Evolutionary conservation across 2,113 vertebrate species (phyloP).

Genomic region (Osmerus mordax): DNA sequence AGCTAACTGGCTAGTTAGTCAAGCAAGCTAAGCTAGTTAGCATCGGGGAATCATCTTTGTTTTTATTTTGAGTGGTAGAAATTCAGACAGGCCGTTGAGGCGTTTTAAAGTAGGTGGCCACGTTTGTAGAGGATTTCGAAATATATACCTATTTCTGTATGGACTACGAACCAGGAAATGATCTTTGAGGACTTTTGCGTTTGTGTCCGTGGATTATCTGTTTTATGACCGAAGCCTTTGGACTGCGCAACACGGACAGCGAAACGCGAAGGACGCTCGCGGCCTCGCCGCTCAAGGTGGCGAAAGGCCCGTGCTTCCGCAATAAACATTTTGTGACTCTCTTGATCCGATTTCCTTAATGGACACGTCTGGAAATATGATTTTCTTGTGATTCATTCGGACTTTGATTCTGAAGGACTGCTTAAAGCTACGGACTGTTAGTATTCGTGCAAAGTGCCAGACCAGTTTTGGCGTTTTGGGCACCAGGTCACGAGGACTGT

Average conservation of each 20-base stretch:
- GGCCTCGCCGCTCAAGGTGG: slow-evolving; percentile 41
- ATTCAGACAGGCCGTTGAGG: background rate
- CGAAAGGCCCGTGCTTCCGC: slow-evolving; percentile 24
- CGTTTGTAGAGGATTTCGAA: too few relatives aligned
- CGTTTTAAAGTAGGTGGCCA: background rate
- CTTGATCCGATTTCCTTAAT: slow-evolving; percentile 15
- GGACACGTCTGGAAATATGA: slow-evolving; percentile 51
- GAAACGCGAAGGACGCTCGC: slow-evolving; percentile 8
- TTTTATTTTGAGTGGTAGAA: background rate
- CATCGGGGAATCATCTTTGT: background rate
- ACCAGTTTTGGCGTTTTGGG: slow-evolving; percentile 36
- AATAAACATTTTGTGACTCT: slow-evolving; percentile 50
- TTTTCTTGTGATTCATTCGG: slow-evolving; percentile 37
- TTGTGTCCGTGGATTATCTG: background rate
- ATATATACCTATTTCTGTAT: background rate
- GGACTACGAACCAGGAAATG: background rate
- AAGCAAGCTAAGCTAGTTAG: background rate
- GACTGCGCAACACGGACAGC: slow-evolving; percentile 32
- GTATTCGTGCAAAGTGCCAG: slow-evolving; percentile 35
- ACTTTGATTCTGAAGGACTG: slow-evolving; percentile 53
- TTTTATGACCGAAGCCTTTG: background rate
- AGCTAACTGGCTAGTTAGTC: background rate
- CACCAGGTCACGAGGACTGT: slow-evolving; percentile 49
- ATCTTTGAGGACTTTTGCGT: background rate
- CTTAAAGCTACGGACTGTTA: slow-evolving; percentile 29